These are phyloP conservation scores for Eunapius fragilis DNA, from an alignment of 37 sponge, comb jelly and placozoan genomes.

Conservation along the genomic window DNA sequence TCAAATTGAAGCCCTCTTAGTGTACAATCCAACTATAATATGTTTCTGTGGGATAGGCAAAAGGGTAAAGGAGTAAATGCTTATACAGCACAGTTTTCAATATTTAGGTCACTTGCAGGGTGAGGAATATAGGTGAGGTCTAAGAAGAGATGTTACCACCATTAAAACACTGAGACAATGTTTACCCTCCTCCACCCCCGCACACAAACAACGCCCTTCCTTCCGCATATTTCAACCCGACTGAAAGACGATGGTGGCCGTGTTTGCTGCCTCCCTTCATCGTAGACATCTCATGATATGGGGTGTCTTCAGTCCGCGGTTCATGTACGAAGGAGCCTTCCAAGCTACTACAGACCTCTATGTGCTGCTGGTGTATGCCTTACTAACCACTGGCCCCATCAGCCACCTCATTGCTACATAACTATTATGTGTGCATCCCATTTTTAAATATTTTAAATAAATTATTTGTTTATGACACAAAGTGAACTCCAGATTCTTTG, in stretches of 20 bases:
- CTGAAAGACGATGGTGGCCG: conserved; percentile 47
- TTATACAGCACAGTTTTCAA: too few relatives aligned
- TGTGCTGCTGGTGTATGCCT: not conserved
- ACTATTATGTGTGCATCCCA: not conserved
- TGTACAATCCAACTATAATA: too few relatives aligned
- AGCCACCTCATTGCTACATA: not conserved
- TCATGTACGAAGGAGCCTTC: conserved; percentile 85
- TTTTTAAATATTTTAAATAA: not conserved
- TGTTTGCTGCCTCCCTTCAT: conserved; percentile 80
- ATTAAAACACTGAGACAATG: too few relatives aligned
- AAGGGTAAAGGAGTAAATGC: too few relatives aligned
- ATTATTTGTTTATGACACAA: not conserved
- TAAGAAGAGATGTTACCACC: too few relatives aligned
- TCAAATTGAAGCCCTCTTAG: too few relatives aligned
- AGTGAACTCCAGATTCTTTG: not conserved
- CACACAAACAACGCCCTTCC: not conserved
- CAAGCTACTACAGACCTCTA: conserved; percentile 18
- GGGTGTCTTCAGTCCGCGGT: conserved; percentile 94
- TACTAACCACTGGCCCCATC: not conserved
- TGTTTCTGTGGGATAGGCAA: too few relatives aligned
- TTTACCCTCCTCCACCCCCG: not conserved
- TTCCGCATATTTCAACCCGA: not conserved
- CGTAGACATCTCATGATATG: conserved; percentile 94
- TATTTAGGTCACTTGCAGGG: too few relatives aligned
- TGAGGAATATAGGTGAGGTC: too few relatives aligned